A percentile compares a stretch with the other conserved stretches of the same genome.
These are phyloP conservation scores for Athripsodes cinereus DNA, from an alignment of 2,888 invertebrate genomes.

Conservation along the genomic window DNA sequence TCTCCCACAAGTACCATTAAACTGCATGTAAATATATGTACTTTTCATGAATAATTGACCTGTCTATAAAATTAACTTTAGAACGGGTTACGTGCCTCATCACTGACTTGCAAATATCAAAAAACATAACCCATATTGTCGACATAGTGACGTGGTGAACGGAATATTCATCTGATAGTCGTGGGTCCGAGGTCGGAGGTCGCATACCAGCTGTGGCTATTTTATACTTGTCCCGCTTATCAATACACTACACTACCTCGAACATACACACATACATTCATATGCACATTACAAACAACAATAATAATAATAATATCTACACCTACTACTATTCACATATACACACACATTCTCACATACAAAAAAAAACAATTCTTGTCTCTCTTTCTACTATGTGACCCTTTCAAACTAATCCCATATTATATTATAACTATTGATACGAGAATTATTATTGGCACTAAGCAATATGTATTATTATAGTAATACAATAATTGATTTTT, in stretches of 20 bases:
- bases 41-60: too few relatives aligned
- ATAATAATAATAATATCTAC: not conserved
- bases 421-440: too few relatives aligned
- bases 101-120: too few relatives aligned
- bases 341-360: too few relatives aligned
- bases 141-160: constrained; percentile 16
- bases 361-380: too few relatives aligned
- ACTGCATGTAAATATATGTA: too few relatives aligned
- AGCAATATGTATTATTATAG: too few relatives aligned
- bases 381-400: too few relatives aligned
- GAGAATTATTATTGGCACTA: not conserved
- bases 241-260: constrained; percentile 18
- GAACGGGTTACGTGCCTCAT: too few relatives aligned
- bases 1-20: too few relatives aligned
- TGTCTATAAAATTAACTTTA: too few relatives aligned
- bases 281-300: not conserved
- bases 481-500: not conserved
- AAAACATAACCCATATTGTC: constrained; percentile 1
- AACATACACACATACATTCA: not conserved
- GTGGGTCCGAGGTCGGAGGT: constrained; percentile 26
- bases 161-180: constrained; percentile 24
- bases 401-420: too few relatives aligned
- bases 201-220: constrained; percentile 27
- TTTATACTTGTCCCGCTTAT: constrained; percentile 27
- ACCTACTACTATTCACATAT: not conserved